Base-by-base conservation (phyloP, 2,113 vertebrate genomes). In the Chrysochloris asiatica region DNA sequence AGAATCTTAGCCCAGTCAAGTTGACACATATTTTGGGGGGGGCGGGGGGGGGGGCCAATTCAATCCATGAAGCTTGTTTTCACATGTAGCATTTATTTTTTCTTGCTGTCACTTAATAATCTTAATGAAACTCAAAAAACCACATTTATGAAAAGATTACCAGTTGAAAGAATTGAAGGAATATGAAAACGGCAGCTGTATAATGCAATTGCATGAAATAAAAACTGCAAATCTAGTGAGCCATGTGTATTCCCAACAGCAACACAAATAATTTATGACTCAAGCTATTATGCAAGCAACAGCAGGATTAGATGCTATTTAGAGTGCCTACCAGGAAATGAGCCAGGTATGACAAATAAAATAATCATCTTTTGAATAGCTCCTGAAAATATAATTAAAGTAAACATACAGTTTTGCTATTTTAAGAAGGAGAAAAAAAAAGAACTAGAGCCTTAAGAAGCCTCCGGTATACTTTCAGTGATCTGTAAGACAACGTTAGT, bases 291-390 rank as follows among this genome's bases (percentile, higher is more conserved):
- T 16, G 7, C 50, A 96, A 91, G 67, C 82, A 33, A 63, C 30
- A 89, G 67, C 36, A 67, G 93, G 54, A 91, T 93, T 89, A 93
- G 73, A 89, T 19, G n/a, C 93, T 93, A 96, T 97, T 96, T 88
- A 92, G 79, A 93, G 91, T 61, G 72, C 41, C 72, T 59, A 91
- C 80, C 85, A 95, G 94, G 94, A 97, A 96, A 94, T 54, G 65
- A 92, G 92, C 90, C 92, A 97, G 94, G 95, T 95, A 93, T 95
- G 94, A 96, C 84, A 94, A 92, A 95, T 89, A 91, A 90, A 73
- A 93, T 89, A 96, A 92, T 67, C 90, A 86, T 91, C 78, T 77
- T 94, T 94, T 95, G 91, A 96, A 95, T 95, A 77, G 78, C 43
- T 91, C 89, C 89, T 95, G 93, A 95, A 94, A 93, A 93, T 89